phyloP scores from a whole-genome alignment of 2,888 invertebrate genomes.

The Heteropelma amictum region DNA sequence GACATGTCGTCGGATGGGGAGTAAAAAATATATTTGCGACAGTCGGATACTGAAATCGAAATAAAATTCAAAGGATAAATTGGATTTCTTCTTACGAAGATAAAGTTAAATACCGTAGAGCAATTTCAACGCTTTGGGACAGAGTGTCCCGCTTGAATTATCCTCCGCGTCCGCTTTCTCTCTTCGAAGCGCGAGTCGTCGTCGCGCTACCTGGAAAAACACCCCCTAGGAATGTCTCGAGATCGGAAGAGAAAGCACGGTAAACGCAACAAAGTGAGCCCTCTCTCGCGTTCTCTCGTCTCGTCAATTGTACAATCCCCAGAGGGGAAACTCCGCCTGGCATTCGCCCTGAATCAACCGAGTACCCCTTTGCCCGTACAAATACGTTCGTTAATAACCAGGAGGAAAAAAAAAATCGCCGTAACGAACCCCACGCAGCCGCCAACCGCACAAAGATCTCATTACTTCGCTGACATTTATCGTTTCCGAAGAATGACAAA shows the following conservation, averaged over 20 bases:
- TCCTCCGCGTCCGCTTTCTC: conserved; percentile 22
- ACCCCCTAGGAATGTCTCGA: conserved; percentile 45
- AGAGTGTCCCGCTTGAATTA: conserved; percentile 25
- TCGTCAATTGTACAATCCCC: conserved; percentile 25
- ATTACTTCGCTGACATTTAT: too few species aligned
- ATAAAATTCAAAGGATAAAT: not conserved
- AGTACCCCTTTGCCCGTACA: conserved; percentile 8
- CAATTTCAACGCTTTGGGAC: conserved; percentile 25
- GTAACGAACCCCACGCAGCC: too few species aligned
- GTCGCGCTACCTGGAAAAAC: conserved; percentile 43
- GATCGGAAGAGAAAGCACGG: conserved; percentile 44
- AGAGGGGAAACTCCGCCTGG: conserved; percentile 37
- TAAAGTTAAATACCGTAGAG: conserved; percentile 32
- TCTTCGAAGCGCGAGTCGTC: not conserved
- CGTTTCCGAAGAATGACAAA: not conserved
- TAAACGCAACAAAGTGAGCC: conserved; percentile 49
- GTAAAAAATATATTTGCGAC: not conserved
- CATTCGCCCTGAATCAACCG: conserved; percentile 26
- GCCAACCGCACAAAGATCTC: too few species aligned
- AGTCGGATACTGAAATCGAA: conserved; percentile 26
- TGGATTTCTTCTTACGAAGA: too few species aligned
- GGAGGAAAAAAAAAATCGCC: too few species aligned
- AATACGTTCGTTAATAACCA: not conserved
- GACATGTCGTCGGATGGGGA: conserved; percentile 57
- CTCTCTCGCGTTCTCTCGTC: conserved; percentile 13